Percentiles rank a stretch among this genome's conserved stretches.
Evolutionary conservation across 1,140 invertebrate species (phyloP).

Genomic region (Carposina sasakii): DNA sequence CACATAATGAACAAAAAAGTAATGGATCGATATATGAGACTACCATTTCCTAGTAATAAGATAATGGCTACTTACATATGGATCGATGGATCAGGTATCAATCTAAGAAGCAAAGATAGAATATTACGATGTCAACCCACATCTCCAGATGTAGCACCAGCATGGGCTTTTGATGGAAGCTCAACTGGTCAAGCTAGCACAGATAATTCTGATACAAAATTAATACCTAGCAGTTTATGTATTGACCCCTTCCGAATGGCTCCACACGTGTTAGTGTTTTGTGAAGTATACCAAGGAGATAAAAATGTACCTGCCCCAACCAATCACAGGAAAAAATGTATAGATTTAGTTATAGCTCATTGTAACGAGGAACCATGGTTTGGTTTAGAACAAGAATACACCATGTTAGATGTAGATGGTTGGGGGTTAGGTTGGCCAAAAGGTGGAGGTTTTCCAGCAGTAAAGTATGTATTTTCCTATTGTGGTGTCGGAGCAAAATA

Average conservation of each 20-base stretch:
- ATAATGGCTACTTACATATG: slow-evolving; percentile 88
- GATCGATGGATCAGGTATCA: slow-evolving; percentile 93
- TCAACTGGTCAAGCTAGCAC: slow-evolving; percentile 85
- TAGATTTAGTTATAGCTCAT: slow-evolving; percentile 82
- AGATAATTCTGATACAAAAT: slow-evolving; percentile 88
- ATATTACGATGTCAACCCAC: slow-evolving; percentile 82
- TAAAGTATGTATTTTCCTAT: slow-evolving; percentile 70
- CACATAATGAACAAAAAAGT: slow-evolving; percentile 59
- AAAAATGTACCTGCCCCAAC: slow-evolving; percentile 60
- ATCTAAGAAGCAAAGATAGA: slow-evolving; percentile 86
- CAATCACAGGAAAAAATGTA: slow-evolving; percentile 85
- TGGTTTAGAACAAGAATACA: slow-evolving; percentile 91
- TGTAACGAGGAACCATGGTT: slow-evolving; percentile 94
- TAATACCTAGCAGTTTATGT: slow-evolving; percentile 91
- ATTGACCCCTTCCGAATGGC: slow-evolving; percentile 93
- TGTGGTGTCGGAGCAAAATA: slow-evolving; percentile 97
- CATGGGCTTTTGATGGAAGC: slow-evolving; percentile 97
- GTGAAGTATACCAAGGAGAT: slow-evolving; percentile 73
- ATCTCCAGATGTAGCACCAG: slow-evolving; percentile 82
- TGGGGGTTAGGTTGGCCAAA: slow-evolving; percentile 92
- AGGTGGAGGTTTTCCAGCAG: slow-evolving; percentile 82
- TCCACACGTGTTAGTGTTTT: slow-evolving; percentile 92
- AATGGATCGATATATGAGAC: slow-evolving; percentile 65
- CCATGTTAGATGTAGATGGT: slow-evolving; percentile 84
- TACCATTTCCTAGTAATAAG: slow-evolving; percentile 80